Evolutionary conservation across 2,888 invertebrate genomes (phyloP), one percentile per base, ranked within the genome.

Genomic region (Tolmerus cingulatus): DNA sequence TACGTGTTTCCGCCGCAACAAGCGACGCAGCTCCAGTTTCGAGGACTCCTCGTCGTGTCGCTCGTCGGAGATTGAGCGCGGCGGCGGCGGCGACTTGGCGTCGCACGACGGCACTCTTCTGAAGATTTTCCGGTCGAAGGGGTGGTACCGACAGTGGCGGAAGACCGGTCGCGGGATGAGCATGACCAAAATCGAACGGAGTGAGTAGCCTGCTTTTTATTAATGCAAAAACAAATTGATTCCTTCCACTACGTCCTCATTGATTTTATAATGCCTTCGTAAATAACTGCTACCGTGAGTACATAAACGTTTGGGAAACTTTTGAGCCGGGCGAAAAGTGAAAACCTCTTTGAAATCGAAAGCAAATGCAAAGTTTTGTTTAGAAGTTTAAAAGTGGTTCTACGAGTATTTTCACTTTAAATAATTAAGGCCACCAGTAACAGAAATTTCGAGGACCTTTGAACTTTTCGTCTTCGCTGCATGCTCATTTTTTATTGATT

Each of bases 101-200:
- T 78, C 90, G 37, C 88, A 89, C 74, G 86, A 88, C 46, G 91
- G 90, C 89, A 92, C 91, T 91, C 90, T 93, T 88, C 87, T 92
- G 87, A 92, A 92, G 89, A 89, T 92, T 77, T 91, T 93, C 40
- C 91, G 92, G 91, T 95, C 90, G 94, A 95, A 90, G 92, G 94
- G 91, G 93, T 94, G 96, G 90, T 93, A 95, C 89, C 94, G 94
- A 90, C 95, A 95, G 90, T 95, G 95, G 94, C 94, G 95, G 88
- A 94, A 95, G 89, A 92, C 93, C 89, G 95, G 95, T 89, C 95
- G 95, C 89, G 91, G 91, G 88, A 94, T 95, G 92, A 95, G 95
- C 93, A 96, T 96, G 95, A 95, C 96, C 30, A 96, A 95, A 92
- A 95, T 96, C 87, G 96, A 96, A 93, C 94, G 96, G 93, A 96